A percentile compares a stretch with the other conserved stretches of the same genome.
Conservation (phyloP, 2,888 invertebrate species). For the Xylota sylvarum region DNA sequence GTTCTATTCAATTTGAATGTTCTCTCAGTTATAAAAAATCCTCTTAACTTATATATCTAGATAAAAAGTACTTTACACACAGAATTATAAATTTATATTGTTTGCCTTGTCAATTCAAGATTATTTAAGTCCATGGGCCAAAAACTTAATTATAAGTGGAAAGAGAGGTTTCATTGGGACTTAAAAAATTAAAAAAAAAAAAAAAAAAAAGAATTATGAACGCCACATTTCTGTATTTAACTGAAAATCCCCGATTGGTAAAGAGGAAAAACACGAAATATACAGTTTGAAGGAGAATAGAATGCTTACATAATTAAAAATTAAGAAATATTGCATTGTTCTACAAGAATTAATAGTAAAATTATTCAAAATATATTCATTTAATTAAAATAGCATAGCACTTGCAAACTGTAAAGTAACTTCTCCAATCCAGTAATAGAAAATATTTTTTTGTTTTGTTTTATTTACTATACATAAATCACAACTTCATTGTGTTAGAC, state of each 20-base stretch:
- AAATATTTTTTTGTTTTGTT: neutral
- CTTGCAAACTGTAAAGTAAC: neutral
- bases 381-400: constrained; percentile 15
- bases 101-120: constrained; percentile 23
- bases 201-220: neutral
- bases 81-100: constrained; percentile 35
- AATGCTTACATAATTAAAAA: constrained; percentile 1
- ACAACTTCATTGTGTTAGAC: constrained; percentile 1
- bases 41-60: constrained; percentile 73
- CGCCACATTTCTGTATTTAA: neutral
- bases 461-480: constrained; percentile 13
- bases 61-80: constrained; percentile 72
- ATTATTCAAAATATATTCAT: neutral
- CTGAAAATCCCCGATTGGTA: too few species aligned
- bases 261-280: neutral
- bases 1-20: constrained; percentile 47
- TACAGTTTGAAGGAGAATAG: neutral
- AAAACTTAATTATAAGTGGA: constrained; percentile 19
- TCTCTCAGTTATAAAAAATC: constrained; percentile 57
- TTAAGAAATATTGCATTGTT: constrained; percentile 40
- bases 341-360: constrained; percentile 11
- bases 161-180: neutral
- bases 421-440: neutral
- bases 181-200: neutral
- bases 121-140: constrained; percentile 58